These are phyloP conservation scores for Acleris cristana DNA, from an alignment of 2,888 invertebrate genomes.

Conservation along the genomic window DNA sequence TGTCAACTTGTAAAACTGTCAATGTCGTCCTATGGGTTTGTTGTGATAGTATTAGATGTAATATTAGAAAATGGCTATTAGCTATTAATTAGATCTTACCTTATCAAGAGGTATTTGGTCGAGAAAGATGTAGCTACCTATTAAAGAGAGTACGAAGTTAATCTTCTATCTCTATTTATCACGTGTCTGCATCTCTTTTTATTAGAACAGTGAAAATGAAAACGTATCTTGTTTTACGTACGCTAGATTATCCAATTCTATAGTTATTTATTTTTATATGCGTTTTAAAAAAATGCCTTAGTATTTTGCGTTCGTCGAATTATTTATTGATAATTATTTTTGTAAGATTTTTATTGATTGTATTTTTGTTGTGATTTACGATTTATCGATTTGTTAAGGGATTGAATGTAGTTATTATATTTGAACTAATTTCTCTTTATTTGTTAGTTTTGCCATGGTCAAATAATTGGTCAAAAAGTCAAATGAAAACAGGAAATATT, in stretches of 20 bases:
- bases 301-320: constrained; percentile 37
- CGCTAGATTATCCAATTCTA: not conserved
- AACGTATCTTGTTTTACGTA: not conserved
- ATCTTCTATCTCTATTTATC: no score
- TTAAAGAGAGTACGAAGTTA: no score
- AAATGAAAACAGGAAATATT: no score
- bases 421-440: constrained; percentile 25
- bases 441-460: not conserved
- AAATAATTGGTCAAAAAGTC: no score
- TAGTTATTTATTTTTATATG: constrained; percentile 45
- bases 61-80: not conserved
- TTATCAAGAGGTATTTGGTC: not conserved
- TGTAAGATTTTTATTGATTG: constrained; percentile 22
- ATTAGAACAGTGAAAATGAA: no score
- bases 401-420: constrained; percentile 23
- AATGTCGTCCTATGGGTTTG: not conserved
- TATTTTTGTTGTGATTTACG: constrained; percentile 36
- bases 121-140: no score
- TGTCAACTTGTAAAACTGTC: not conserved
- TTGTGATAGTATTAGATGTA: not conserved
- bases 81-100: not conserved
- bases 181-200: no score
- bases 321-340: constrained; percentile 36
- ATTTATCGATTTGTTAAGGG: constrained; percentile 25
- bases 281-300: constrained; percentile 24